Conservation (phyloP, 2,797 vertebrate genomes). For the Cichlasoma orientale region DNA sequence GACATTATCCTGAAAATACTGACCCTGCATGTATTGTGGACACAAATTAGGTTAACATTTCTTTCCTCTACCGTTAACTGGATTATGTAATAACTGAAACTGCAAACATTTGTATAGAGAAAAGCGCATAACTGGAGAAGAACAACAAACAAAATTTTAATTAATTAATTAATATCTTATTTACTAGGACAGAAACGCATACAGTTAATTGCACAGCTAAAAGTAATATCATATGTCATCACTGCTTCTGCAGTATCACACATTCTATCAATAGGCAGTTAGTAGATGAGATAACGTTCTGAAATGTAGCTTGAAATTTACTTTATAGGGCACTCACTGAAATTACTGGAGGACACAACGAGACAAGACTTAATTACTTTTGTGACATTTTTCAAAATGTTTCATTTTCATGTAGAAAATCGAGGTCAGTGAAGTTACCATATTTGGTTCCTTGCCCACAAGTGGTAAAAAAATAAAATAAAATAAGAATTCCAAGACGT, state of each 20-base stretch:
- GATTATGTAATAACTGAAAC: neutral
- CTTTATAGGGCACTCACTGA: neutral
- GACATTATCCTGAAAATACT: constrained; percentile 17
- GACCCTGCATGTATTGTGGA: neutral
- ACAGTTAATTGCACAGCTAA: neutral
- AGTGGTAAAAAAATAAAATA: too few species aligned
- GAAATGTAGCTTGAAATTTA: neutral
- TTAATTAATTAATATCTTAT: neutral
- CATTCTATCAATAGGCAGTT: neutral
- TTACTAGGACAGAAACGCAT: neutral
- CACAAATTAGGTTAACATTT: neutral
- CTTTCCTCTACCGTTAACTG: neutral
- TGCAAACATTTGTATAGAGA: neutral
- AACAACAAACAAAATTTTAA: neutral
- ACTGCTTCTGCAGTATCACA: neutral
- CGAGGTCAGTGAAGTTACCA: too few species aligned
- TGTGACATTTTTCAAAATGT: too few species aligned
- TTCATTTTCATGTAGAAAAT: too few species aligned
- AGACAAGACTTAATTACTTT: too few species aligned
- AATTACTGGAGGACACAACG: too few species aligned
- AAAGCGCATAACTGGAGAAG: neutral
- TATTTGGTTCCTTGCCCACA: too few species aligned
- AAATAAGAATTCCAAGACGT: too few species aligned
- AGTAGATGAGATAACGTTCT: neutral
- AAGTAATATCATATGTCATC: neutral